Conservation (phyloP, 2,113 vertebrate genomes). For the Monopterus albus region DNA sequence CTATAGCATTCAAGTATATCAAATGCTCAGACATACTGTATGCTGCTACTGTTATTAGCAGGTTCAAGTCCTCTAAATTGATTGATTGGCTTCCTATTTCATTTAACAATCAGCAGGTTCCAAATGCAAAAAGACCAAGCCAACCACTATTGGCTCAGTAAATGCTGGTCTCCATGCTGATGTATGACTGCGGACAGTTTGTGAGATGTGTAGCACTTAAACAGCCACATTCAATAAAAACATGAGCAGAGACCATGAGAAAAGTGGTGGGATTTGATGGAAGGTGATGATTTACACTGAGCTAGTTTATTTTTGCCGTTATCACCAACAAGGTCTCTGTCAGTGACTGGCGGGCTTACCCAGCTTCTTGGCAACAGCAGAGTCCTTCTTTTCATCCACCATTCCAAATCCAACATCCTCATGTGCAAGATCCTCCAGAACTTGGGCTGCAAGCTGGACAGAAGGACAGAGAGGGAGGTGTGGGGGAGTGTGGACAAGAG, state of each 20-base stretch:
- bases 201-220: background rate
- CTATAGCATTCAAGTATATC: too few relatives aligned
- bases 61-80: too few relatives aligned
- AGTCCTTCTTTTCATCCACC: constrained; percentile 88
- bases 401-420: constrained; percentile 91
- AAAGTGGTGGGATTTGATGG: background rate
- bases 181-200: background rate
- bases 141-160: background rate
- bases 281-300: background rate
- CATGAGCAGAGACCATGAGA: background rate
- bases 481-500: background rate
- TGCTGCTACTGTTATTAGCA: too few relatives aligned
- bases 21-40: too few relatives aligned
- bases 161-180: background rate
- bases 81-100: too few relatives aligned
- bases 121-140: too few relatives aligned
- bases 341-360: constrained; percentile 76
- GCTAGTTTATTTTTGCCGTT: background rate
- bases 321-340: background rate
- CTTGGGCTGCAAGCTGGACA: constrained; percentile 90
- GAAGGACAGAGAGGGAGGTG: background rate
- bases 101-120: too few relatives aligned
- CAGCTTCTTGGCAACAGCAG: constrained; percentile 88
- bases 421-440: constrained; percentile 89
- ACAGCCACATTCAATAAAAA: background rate